phyloP scores from a whole-genome alignment of 2,888 invertebrate genomes.

The Dolichopus griseipennis region DNA sequence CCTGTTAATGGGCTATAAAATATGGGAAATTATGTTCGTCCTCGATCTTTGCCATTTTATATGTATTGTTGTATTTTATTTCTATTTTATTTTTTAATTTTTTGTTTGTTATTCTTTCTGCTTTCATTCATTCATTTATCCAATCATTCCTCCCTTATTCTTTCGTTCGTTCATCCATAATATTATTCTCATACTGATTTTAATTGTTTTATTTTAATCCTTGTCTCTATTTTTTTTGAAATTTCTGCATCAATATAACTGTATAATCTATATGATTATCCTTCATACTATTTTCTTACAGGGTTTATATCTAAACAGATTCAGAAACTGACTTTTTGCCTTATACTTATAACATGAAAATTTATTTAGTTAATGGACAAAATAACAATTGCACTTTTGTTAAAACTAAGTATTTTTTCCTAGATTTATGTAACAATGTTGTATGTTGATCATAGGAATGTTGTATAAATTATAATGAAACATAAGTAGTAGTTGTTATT shows the following conservation, averaged over 20 bases:
- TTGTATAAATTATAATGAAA: too few relatives aligned
- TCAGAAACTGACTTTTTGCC: slow-evolving; percentile 18
- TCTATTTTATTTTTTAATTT: slow-evolving; percentile 10
- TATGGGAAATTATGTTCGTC: slow-evolving; percentile 29
- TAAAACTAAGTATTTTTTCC: slow-evolving; percentile 10
- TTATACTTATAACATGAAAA: slow-evolving; percentile 25
- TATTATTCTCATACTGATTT: not conserved
- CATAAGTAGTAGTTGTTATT: too few relatives aligned
- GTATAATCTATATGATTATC: not conserved
- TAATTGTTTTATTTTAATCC: not conserved
- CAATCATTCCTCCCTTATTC: not conserved
- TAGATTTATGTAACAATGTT: not conserved
- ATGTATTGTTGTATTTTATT: slow-evolving; percentile 15
- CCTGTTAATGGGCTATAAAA: slow-evolving; percentile 31
- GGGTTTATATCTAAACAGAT: not conserved
- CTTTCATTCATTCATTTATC: too few relatives aligned
- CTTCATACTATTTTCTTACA: not conserved
- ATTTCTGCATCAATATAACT: too few relatives aligned
- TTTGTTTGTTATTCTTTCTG: too few relatives aligned
- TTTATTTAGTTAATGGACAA: slow-evolving; percentile 29
- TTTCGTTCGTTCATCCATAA: not conserved
- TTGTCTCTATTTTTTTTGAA: too few relatives aligned
- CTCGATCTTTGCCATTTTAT: slow-evolving; percentile 19
- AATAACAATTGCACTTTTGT: slow-evolving; percentile 25
- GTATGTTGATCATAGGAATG: too few relatives aligned